Evolutionary conservation across 1,140 invertebrate genomes (phyloP).

Genomic region (Manduca sexta): DNA sequence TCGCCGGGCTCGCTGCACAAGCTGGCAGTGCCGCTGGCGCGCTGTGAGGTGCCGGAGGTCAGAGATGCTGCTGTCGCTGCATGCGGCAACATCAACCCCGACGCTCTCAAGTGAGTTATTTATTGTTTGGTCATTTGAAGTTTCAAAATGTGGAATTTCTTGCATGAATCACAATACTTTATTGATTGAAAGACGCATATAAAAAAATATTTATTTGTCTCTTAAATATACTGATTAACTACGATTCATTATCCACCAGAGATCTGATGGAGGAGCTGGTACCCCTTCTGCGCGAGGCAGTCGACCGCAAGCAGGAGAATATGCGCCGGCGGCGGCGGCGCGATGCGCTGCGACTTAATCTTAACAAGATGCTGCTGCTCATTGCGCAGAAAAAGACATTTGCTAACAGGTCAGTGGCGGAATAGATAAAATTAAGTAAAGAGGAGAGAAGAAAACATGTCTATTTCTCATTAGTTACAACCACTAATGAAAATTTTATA

Average conservation of each 20-base stretch:
- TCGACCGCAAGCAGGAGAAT: conserved; percentile 98
- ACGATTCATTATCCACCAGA: no score
- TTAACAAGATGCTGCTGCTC: conserved; percentile 92
- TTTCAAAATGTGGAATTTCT: no score
- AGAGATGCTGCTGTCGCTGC: conserved; percentile 94
- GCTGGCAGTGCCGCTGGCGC: conserved; percentile 88
- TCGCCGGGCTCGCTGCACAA: conserved; percentile 92
- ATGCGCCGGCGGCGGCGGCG: conserved; percentile 90
- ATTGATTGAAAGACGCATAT: no score
- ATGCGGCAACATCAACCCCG: conserved; percentile 93
- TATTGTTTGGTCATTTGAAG: not conserved
- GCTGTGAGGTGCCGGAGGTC: conserved; percentile 94
- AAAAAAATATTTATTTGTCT: no score
- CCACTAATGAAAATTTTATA: no score
- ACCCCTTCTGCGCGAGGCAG: conserved; percentile 92
- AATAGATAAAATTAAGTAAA: no score
- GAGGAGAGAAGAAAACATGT: no score
- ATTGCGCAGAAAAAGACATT: conserved; percentile 96
- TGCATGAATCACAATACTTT: no score
- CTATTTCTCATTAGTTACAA: no score
- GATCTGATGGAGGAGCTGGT: conserved; percentile 97
- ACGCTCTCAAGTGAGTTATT: conserved; percentile 88
- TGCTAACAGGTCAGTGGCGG: conserved; percentile 81
- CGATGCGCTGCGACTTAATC: conserved; percentile 92
- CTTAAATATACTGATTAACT: no score